Evolutionary conservation across 2,888 invertebrate genomes (phyloP), one percentile per base, ranked within the genome.

Genomic region (Pseudococcus jackbeardsleyi): DNA sequence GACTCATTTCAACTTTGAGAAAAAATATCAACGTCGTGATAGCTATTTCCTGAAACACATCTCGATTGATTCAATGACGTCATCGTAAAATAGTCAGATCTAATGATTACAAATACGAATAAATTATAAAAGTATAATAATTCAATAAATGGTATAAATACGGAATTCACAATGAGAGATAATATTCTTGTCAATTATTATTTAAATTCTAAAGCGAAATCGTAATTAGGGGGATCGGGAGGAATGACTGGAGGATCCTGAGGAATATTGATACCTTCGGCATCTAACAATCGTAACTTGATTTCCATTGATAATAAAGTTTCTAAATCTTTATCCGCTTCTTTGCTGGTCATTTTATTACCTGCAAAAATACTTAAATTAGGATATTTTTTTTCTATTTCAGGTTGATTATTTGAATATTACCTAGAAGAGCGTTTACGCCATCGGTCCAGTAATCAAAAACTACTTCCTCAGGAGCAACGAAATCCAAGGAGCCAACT

Each of bases 401-500:
- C 33, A 46, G 22, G 8, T 22, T 50, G 6, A 50, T 84, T n/a
- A 39, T 19, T 15, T 12, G n/a, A 4, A 5, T 79, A 64, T 91
- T 92, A 92, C 94, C 93, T 17, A 98, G 92, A 86, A 99, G 92
- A 17, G 97, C 96, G 92, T 98, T 97, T 84, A 99, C 95, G 5
- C 98, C 99, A 92, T 99, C 99, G 0, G 97, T 97, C 99, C 99
- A 99, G 92, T 96, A 97, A 91, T 97, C 96, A 91, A 96, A 96
- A 15, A 95, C 94, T 90, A 94, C 94, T 91, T 98, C 97, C 92
- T 97, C 97, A 0, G 97, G 96, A 5, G 98, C 98, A 0, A 98
- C 96, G 92, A 98, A 98, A 92, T 98, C 97, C 89, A 98, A 92
- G 9, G 96, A 96, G 64, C 95, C 94, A 84, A 96, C 94, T 92